Base-by-base conservation (phyloP, 2,888 invertebrate species). In the Euzophera pinguis region DNA sequence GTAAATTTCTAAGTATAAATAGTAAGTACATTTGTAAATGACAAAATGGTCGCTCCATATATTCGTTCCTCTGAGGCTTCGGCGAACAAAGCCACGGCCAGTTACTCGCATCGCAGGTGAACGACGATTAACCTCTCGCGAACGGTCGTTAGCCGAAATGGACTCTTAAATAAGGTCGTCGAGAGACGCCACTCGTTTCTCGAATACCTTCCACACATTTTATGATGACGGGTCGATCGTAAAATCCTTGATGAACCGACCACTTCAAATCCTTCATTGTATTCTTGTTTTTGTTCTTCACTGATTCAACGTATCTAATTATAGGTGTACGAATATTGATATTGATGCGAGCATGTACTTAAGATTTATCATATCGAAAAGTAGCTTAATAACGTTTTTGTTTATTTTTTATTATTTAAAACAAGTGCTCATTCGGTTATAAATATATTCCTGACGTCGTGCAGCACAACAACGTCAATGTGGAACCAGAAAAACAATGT, bases 61-160 rank as follows among this genome's bases (percentile, higher is more conserved):
- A n/a, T n/a, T n/a, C n/a, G n/a, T n/a, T n/a, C n/a, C n/a, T n/a
- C n/a, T n/a, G n/a, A 10, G 10, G 39, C 65, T 61, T 67, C 55
- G 65, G 69, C 64, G 7, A 75, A 82, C 81, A 83, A 82, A 83
- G 78, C 73, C 64, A 57, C 63, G 58, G 68, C 65, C 67, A 80
- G 81, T 83, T 81, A 81, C 64, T 65, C 74, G 72, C 84, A 84
- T 66, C 75, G 72, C 84, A 85, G 84, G 84, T 87, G 82, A 82
- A 74, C 76, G 67, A 67, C 76, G 75, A 85, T 83, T 84, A 82
- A 86, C 84, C 81, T 81, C 79, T 84, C 79, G 71, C 73, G 71
- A 69, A 68, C 76, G 78, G 81, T 81, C 81, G 79, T 84, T 81
- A 75, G 69, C 70, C 71, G 67, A 70, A 78, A 77, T 71, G 65